Conservation (phyloP, 2,888 invertebrate species). For the Ormyrus nitidulus region DNA sequence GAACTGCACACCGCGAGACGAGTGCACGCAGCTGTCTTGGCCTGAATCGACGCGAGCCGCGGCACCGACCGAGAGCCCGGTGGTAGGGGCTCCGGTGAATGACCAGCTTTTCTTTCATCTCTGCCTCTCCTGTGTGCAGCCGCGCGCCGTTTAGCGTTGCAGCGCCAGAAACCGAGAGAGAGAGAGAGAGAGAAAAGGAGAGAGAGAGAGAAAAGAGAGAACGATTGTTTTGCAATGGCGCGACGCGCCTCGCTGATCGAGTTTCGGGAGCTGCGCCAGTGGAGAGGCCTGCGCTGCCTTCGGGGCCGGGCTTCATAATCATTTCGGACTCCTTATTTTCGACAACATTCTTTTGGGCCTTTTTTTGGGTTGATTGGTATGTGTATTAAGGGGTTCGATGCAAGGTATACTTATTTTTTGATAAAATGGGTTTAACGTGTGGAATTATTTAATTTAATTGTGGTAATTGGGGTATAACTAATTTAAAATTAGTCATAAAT, state of each 20-base stretch:
- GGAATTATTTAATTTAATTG: no score
- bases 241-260: not conserved
- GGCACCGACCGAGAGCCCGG: not conserved
- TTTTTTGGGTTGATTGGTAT: no score
- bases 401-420: no score
- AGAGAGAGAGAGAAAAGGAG: no score
- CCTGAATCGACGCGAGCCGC: not conserved
- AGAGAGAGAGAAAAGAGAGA: no score
- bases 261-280: not conserved
- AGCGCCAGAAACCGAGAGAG: not conserved
- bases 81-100: conserved; percentile 17
- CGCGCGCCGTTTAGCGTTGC: not conserved
- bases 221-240: conserved; percentile 5
- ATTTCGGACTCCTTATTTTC: no score
- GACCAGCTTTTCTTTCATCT: conserved; percentile 51
- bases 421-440: no score
- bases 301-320: no score
- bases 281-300: not conserved
- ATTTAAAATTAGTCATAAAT: no score
- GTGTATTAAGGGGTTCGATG: no score
- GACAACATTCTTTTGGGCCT: no score
- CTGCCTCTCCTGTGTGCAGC: not conserved
- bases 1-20: not conserved
- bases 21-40: not conserved
- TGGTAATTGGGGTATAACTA: no score